Evolutionary conservation across 2,888 invertebrate species (phyloP).

Genomic region (Macrosoma leucophasiata): DNA sequence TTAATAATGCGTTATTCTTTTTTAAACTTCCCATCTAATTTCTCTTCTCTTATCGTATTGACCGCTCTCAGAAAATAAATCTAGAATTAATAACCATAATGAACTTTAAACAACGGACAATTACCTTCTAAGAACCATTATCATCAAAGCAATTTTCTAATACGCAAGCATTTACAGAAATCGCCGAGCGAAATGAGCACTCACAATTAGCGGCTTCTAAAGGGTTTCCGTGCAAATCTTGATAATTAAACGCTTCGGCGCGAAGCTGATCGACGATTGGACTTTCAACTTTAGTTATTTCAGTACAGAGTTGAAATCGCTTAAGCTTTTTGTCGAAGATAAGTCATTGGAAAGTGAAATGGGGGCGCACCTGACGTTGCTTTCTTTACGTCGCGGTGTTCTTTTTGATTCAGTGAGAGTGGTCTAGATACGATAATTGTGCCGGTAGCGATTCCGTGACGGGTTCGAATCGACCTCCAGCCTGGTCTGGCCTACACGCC

Average conservation of each 20-base stretch:
- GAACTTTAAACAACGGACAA: too few species aligned
- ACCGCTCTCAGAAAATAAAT: too few species aligned
- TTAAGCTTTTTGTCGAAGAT: constrained; percentile 36
- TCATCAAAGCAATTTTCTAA: constrained; percentile 24
- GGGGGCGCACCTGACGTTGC: constrained; percentile 72
- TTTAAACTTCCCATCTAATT: too few species aligned
- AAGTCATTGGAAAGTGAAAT: constrained; percentile 73
- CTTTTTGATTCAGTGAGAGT: constrained; percentile 74
- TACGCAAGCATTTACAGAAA: constrained; percentile 37
- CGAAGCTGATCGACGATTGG: constrained; percentile 23
- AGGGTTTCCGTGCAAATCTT: constrained; percentile 67
- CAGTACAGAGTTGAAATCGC: constrained; percentile 39
- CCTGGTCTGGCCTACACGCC: constrained; percentile 18
- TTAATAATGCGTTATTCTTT: too few species aligned
- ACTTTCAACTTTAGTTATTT: constrained; percentile 31
- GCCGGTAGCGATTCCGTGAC: constrained; percentile 63
- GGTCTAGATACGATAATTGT: constrained; percentile 72
- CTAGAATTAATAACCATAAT: too few species aligned
- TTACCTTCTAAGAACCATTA: constrained; percentile 14
- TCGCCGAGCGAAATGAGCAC: constrained; percentile 51
- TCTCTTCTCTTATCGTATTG: too few species aligned
- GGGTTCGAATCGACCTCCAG: constrained; percentile 41
- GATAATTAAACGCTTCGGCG: constrained; percentile 56
- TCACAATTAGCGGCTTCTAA: constrained; percentile 62
- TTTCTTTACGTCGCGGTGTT: constrained; percentile 68